Percentiles rank a stretch among this genome's conserved stretches.
phyloP scores from a whole-genome alignment of 2,797 vertebrate genomes.

The Cryptoprocta ferox region DNA sequence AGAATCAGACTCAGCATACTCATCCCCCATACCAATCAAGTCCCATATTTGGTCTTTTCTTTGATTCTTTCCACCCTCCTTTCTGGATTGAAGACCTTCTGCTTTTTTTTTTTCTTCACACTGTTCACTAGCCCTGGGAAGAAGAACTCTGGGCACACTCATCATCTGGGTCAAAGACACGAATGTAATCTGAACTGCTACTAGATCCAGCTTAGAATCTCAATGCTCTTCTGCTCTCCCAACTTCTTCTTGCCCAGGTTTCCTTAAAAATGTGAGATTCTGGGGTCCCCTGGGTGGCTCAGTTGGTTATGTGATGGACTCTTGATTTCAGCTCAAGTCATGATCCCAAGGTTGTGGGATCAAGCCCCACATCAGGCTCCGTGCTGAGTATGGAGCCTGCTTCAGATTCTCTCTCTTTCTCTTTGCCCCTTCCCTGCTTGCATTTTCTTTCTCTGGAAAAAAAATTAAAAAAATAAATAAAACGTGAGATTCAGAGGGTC shows the following conservation, averaged over 20 bases:
- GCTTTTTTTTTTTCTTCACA: conserved; percentile 57
- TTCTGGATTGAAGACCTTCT: conserved; percentile 61
- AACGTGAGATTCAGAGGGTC: conserved; percentile 73
- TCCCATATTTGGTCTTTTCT: conserved; percentile 91
- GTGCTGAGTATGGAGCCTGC: too few species aligned
- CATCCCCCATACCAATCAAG: conserved; percentile 92
- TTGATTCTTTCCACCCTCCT: conserved; percentile 86
- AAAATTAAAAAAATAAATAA: neutral
- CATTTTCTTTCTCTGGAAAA: too few species aligned
- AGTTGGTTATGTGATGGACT: too few species aligned
- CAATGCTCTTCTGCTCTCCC: conserved; percentile 49
- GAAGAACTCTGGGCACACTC: conserved; percentile 90
- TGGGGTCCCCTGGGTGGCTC: too few species aligned
- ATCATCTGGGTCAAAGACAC: conserved; percentile 89
- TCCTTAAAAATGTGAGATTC: conserved; percentile 78
- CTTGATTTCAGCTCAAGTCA: too few species aligned
- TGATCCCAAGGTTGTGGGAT: too few species aligned
- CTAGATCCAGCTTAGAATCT: conserved; percentile 45
- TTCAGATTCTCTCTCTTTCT: too few species aligned
- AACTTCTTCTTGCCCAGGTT: conserved; percentile 28
- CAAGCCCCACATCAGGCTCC: too few species aligned
- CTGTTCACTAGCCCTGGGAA: conserved; percentile 89
- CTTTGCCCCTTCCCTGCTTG: too few species aligned
- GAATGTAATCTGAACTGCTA: conserved; percentile 84
- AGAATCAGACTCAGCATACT: conserved; percentile 93